Conservation (phyloP, 2,888 invertebrate species). For the Perdita meconis region DNA sequence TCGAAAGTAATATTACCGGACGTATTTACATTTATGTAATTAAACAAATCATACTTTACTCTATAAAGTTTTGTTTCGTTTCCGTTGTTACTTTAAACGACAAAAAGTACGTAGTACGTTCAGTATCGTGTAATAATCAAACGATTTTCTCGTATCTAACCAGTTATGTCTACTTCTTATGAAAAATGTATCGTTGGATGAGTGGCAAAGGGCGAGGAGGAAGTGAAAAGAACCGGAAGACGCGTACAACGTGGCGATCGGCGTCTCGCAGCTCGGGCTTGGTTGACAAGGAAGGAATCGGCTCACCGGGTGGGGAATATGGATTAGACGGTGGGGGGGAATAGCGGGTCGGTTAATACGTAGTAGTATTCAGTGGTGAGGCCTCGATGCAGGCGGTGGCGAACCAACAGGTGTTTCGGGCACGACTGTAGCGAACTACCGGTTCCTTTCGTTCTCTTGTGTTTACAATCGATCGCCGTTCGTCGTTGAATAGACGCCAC, state of each 20-base stretch:
- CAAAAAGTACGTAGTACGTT: too few relatives aligned
- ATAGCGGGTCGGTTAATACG: conserved; percentile 70
- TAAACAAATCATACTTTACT: not conserved
- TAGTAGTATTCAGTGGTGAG: conserved; percentile 74
- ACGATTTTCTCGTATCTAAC: not conserved
- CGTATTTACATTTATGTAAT: too few relatives aligned
- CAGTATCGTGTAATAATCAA: not conserved
- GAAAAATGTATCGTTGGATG: not conserved
- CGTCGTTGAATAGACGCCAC: conserved; percentile 21
- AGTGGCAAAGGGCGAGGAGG: conserved; percentile 3
- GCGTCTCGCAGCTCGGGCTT: conserved; percentile 25
- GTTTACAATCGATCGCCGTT: conserved; percentile 50
- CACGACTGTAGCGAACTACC: conserved; percentile 47
- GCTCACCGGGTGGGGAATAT: conserved; percentile 47
- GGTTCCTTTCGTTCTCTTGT: conserved; percentile 55
- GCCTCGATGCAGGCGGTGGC: conserved; percentile 76
- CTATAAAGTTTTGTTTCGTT: not conserved
- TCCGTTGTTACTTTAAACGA: not conserved
- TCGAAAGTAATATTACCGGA: too few relatives aligned
- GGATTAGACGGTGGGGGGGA: conserved; percentile 65
- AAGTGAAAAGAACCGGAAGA: conserved; percentile 19
- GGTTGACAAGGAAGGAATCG: conserved; percentile 51
- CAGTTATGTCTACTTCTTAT: not conserved
- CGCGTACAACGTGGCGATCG: conserved; percentile 28
- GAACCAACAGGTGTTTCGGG: conserved; percentile 77